Evolutionary conservation across 2,888 invertebrate genomes (phyloP).

Genomic region (Tolmerus cingulatus): DNA sequence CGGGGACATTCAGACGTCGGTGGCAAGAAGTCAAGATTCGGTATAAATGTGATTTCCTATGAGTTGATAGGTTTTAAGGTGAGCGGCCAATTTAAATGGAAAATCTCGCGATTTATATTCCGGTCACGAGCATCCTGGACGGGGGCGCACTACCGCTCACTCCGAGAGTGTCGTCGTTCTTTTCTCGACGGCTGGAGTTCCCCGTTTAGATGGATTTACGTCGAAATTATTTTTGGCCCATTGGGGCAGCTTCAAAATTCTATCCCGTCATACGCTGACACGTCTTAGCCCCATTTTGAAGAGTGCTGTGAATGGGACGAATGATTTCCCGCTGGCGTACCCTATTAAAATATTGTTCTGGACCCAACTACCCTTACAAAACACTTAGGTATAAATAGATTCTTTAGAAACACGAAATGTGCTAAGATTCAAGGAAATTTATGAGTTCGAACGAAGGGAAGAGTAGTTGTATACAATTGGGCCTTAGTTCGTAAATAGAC

Average conservation of each 20-base stretch:
- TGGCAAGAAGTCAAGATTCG: constrained; percentile 21
- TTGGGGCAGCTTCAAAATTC: neutral
- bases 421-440: neutral
- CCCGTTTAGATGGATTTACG: neutral
- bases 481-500: too few relatives aligned
- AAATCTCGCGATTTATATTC: constrained; percentile 31
- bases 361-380: neutral
- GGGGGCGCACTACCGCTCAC: neutral
- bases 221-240: neutral
- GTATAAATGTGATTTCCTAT: constrained; percentile 33
- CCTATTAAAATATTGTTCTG: neutral
- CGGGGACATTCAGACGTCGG: neutral
- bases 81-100: constrained; percentile 33
- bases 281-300: neutral
- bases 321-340: neutral
- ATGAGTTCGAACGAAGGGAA: too few relatives aligned
- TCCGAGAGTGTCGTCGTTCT: neutral
- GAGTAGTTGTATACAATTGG: too few relatives aligned
- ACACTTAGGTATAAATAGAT: neutral
- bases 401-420: neutral
- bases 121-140: constrained; percentile 22
- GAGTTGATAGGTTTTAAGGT: constrained; percentile 23
- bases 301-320: neutral
- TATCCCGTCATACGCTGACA: neutral
- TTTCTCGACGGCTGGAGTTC: neutral